Percentiles rank a stretch among this genome's conserved stretches.
phyloP scores from a whole-genome alignment of 2,888 invertebrate species.

The Rapana venosa region DNA sequence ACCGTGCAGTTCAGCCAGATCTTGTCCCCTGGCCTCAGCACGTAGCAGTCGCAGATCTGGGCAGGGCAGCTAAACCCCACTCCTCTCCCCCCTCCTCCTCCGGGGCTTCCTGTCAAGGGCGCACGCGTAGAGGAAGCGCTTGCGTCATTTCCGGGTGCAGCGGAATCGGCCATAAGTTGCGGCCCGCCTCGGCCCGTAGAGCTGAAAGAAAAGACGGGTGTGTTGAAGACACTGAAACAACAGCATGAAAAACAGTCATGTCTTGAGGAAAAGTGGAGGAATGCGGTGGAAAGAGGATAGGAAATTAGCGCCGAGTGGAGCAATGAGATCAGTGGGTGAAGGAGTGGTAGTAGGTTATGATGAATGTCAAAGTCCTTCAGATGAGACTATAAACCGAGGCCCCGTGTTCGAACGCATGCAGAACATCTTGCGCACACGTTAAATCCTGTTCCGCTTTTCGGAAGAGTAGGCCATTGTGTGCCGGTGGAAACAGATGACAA shows the following conservation, averaged over 20 bases:
- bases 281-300: neutral
- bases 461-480: no score
- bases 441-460: no score
- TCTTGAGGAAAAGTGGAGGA: neutral
- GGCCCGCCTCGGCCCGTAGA: neutral
- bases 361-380: no score
- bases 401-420: no score
- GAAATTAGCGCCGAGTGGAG: neutral
- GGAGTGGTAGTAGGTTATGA: neutral
- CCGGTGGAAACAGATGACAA: no score
- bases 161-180: neutral
- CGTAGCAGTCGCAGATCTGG: slow-evolving; percentile 41
- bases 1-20: slow-evolving; percentile 48
- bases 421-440: no score
- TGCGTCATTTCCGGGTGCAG: neutral
- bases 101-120: neutral
- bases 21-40: slow-evolving; percentile 11
- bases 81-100: neutral
- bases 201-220: neutral
- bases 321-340: neutral
- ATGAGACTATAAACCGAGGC: no score
- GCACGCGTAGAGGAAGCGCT: neutral
- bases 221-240: neutral
- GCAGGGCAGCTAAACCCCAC: slow-evolving; percentile 41
- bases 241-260: neutral